Evolutionary conservation across 2,797 vertebrate species (phyloP), one percentile per base, ranked within the genome.

Genomic region (Etheostoma perlongum): DNA sequence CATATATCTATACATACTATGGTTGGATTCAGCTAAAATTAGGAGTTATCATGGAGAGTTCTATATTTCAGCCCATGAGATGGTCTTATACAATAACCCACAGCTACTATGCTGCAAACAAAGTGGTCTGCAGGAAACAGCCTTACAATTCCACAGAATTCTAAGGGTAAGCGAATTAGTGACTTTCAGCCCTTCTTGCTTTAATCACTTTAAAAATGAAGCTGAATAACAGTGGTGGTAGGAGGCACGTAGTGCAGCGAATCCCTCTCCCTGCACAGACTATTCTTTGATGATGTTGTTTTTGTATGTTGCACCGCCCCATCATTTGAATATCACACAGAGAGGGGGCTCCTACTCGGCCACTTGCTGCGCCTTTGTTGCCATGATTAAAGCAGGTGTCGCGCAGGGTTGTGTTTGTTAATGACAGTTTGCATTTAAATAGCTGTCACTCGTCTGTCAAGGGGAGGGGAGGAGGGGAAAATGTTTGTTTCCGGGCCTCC

Each of bases 241-340:
- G 91, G 90, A 90, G 91, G 88, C 85, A 66, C 88, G 33, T 47
- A 58, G 77, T 42, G 86, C 88, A 30, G 80, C 86, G 40, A 23
- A 70, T 72, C 71, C 67, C 79, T 83, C 82, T 84, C 76, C 69
- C 72, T 15, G 85, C 88, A 49, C 85, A 77, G 84, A 69, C 91
- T 86, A 90, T 89, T 88, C 96, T 98, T 98, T 98, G 96, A 97
- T 96, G 95, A 96, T 97, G 90, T 94, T 95, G 93, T 96, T 94
- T 89, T 94, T 93, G 83, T 83, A 66, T 85, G 93, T 92, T 89
- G 89, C 71, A 89, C 87, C 93, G 92, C 91, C 93, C 93, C 94
- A 77, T 97, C 91, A 97, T 97, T 97, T 97, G 95, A 97, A 97
- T 96, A 97, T 97, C 95, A 96, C 88, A 96, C 93, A 82, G 91